phyloP scores from a whole-genome alignment of 2,888 invertebrate species.

The Steinernema carpocapsae region DNA sequence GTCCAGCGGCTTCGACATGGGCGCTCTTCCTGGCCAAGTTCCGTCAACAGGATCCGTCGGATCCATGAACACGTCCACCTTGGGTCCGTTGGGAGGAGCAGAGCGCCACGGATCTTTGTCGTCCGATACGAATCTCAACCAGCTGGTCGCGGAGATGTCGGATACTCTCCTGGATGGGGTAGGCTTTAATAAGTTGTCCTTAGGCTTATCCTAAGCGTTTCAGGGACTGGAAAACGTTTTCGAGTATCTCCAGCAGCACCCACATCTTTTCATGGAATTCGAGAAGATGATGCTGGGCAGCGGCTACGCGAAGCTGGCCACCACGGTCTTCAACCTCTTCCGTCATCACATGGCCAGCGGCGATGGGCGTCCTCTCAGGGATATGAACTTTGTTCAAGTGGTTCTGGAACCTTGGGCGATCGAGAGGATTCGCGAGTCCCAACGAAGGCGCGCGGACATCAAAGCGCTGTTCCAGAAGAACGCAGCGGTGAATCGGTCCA shows the following conservation, averaged over 20 bases:
- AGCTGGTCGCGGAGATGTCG: background rate
- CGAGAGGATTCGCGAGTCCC: background rate
- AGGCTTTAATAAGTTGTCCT: background rate
- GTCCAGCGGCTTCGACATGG: conserved; percentile 1
- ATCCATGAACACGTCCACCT: too few relatives aligned
- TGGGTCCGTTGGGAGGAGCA: background rate
- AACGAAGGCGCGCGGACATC: background rate
- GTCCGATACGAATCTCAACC: background rate
- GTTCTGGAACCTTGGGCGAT: background rate
- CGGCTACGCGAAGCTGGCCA: background rate
- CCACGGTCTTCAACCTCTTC: background rate
- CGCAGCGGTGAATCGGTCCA: background rate
- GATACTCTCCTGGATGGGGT: background rate
- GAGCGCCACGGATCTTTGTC: background rate
- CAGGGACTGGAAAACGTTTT: conserved; percentile 44
- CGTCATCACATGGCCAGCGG: background rate
- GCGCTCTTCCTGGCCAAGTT: conserved; percentile 4
- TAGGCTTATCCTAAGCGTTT: conserved; percentile 8
- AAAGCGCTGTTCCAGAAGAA: background rate
- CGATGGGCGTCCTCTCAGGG: background rate
- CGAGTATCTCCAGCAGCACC: conserved; percentile 45
- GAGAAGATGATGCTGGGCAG: conserved; percentile 39
- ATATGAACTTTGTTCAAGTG: background rate
- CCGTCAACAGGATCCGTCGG: background rate
- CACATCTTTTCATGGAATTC: conserved; percentile 42